Conservation (phyloP, 2,888 invertebrate species). For the Oscheius sp. region DNA sequence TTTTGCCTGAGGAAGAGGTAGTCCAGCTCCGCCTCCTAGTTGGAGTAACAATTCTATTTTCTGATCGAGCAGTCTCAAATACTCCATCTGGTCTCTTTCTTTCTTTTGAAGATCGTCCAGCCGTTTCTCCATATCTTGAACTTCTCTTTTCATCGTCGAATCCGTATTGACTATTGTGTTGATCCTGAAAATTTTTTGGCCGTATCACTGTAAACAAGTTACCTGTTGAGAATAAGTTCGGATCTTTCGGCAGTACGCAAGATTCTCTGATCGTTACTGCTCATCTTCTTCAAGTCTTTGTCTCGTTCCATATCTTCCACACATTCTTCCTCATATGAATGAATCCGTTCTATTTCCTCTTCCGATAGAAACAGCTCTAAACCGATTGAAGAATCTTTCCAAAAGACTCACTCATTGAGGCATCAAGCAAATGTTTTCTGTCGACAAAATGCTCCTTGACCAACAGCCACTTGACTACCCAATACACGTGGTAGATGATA, state of each 20-base stretch:
- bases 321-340: constrained; percentile 98
- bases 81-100: constrained; percentile 58
- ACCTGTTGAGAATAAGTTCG: constrained; percentile 73
- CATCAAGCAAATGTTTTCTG: constrained; percentile 57
- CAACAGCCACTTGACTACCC: constrained; percentile 41
- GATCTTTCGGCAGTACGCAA: constrained; percentile 75
- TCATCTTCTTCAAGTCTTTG: constrained; percentile 79
- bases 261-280: constrained; percentile 75
- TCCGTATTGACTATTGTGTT: constrained; percentile 74
- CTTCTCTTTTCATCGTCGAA: constrained; percentile 51
- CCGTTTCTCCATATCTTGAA: constrained; percentile 57
- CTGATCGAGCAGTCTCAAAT: constrained; percentile 55
- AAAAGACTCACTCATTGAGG: constrained; percentile 58
- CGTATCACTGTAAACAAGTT: not conserved
- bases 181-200: constrained; percentile 66
- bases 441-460: constrained; percentile 45
- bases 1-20: constrained; percentile 6
- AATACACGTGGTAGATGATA: constrained; percentile 59
- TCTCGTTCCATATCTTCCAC: constrained; percentile 92
- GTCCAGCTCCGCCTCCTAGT: constrained; percentile 17
- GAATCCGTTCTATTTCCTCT: constrained; percentile 90
- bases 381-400: constrained; percentile 70
- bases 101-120: constrained; percentile 57
- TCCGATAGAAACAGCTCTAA: constrained; percentile 90
- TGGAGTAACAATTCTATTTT: constrained; percentile 40